Conservation (phyloP, 2,113 vertebrate genomes). For the Aplodontia rufa region DNA sequence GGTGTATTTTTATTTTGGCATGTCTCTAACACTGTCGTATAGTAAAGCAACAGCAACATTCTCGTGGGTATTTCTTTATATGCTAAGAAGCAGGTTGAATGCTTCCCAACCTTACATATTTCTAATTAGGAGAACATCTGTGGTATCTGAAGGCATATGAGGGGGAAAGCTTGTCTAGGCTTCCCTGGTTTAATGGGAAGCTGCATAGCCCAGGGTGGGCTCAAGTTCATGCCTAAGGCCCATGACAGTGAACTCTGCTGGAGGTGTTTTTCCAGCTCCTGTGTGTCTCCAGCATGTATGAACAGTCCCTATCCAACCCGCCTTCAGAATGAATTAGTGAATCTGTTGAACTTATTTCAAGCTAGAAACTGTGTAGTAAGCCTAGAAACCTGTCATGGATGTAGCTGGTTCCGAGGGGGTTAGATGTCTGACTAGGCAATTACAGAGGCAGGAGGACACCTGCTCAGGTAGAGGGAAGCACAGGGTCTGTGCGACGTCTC, state of each 20-base stretch:
- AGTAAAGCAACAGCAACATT: conserved; percentile 20
- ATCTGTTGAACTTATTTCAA: neutral
- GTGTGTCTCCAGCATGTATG: neutral
- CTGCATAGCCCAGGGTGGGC: neutral
- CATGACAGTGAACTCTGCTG: neutral
- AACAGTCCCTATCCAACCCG: neutral
- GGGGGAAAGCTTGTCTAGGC: neutral
- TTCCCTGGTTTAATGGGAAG: neutral
- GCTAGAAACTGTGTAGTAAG: neutral
- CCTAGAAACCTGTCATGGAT: neutral
- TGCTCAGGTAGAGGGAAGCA: neutral
- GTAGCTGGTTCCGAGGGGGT: neutral
- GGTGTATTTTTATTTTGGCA: neutral
- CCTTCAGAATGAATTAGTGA: neutral
- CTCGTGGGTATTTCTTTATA: neutral
- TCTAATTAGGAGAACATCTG: neutral
- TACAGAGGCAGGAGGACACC: neutral
- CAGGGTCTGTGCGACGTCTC: neutral
- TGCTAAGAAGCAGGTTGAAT: neutral
- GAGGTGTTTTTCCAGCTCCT: neutral
- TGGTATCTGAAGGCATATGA: neutral
- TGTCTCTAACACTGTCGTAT: neutral
- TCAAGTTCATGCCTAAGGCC: neutral
- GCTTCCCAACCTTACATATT: neutral
- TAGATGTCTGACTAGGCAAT: neutral